Conservation (phyloP, 2,113 vertebrate species). For the Oxygymnocypris stewartii region DNA sequence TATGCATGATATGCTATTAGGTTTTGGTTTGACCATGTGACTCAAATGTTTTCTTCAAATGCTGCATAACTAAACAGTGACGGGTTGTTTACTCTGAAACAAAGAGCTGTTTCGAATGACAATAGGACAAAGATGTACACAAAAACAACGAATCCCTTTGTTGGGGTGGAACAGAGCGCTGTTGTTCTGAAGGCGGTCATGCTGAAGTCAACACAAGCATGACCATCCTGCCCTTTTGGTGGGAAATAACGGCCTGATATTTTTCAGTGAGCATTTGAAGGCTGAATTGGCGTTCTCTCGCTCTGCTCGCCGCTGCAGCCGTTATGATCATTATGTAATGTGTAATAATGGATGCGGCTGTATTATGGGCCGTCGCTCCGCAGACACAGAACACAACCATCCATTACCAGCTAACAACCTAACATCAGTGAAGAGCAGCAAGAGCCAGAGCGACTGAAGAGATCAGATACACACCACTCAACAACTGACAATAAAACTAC, state of each 20-base stretch:
- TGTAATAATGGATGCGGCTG: too few species aligned
- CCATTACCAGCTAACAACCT: neutral
- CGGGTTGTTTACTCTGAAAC: conserved; percentile 69
- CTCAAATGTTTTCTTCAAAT: neutral
- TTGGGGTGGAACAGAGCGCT: conserved; percentile 63
- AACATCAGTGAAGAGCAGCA: neutral
- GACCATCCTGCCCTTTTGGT: neutral
- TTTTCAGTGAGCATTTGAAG: neutral
- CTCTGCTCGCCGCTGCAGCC: too few species aligned
- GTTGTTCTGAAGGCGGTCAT: conserved; percentile 64
- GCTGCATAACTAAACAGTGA: conserved; percentile 60
- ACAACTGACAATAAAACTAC: neutral
- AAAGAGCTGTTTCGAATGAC: conserved; percentile 69
- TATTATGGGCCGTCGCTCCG: neutral
- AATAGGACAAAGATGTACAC: conserved; percentile 53
- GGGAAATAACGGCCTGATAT: neutral
- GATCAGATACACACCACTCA: neutral
- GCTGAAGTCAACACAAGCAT: conserved; percentile 66
- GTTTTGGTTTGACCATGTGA: neutral
- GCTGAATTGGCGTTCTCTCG: too few species aligned
- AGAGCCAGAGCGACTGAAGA: neutral
- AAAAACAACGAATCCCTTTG: conserved; percentile 67
- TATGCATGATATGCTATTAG: neutral
- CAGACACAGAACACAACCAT: neutral
- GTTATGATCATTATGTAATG: too few species aligned